Base-by-base conservation (phyloP, 2,888 invertebrate genomes). In the Drosophila fulvimacula region DNA sequence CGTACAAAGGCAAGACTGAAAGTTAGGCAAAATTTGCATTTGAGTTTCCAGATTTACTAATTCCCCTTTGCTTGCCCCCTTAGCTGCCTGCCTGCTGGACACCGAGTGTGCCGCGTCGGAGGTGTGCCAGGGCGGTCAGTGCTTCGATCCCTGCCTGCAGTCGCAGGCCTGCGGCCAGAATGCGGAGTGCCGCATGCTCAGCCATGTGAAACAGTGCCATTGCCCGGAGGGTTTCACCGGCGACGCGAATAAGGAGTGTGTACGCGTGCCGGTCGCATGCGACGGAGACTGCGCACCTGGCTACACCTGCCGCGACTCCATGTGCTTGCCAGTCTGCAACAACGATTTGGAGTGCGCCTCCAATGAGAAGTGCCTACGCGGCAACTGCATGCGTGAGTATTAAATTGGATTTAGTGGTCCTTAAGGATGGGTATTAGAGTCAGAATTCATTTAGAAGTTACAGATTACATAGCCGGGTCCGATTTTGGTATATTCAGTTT, bases 191-290 rank as follows among this genome's bases (percentile, higher is more conserved):
- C 93, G 93, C 49, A 95, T 95, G 13, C 93, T 94, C 44, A 95
- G 95, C 85, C 97, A 97, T 90, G 93, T 95, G 15, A 95, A 96
- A 87, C 95, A 95, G 88, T 98, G 98, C 91, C 95, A 94, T 78
- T 98, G 98, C 90, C 97, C 97, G 4, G 93, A 94, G 34, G 96
- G 96, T 55, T 98, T 97, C 91, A 97, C 97, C 34, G 98, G 98
- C 70, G 96, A 96, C 91, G 95, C 96, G 59, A 95, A 95, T 73
- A 94, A 96, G 36, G 97, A 97, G 93, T 97, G 97, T 92, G 96
- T 97, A 5, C 94, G 97, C 94, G 96, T 97, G 86, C 97, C 97
- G 11, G 94, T 96, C 60, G 94, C 96, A 34, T 98, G 98, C 86
- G 94, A 94, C 67, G 93, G 94, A 15, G 96, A 97, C 84, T 98